Conservation (phyloP, 2,797 vertebrate species). For the Galaxias olidus region DNA sequence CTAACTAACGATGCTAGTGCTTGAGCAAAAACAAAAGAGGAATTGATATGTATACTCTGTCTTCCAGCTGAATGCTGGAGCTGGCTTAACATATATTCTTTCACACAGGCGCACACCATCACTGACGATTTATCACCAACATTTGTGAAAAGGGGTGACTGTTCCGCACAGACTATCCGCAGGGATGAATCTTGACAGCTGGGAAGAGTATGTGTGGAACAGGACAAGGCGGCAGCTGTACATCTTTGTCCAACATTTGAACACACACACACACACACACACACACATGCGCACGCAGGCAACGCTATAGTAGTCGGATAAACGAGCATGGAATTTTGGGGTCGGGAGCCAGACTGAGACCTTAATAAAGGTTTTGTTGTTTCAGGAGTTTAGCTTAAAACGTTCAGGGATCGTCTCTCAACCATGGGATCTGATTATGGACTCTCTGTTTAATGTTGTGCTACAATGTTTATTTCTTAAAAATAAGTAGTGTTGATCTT, state of each 20-base stretch:
- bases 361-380: constrained; percentile 75
- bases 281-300: constrained; percentile 28
- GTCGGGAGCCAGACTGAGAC: constrained; percentile 58
- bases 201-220: constrained; percentile 26
- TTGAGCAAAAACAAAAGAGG: too few relatives aligned
- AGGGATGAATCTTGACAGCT: not conserved
- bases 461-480: too few relatives aligned
- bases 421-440: constrained; percentile 3
- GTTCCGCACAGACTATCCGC: not conserved
- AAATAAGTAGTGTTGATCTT: too few relatives aligned
- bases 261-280: constrained; percentile 22
- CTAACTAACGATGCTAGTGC: too few relatives aligned
- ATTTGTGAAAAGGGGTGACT: constrained; percentile 61
- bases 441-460: too few relatives aligned
- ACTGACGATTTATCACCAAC: constrained; percentile 73
- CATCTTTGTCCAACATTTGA: constrained; percentile 61
- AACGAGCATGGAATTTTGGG: constrained; percentile 68
- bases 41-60: not conserved
- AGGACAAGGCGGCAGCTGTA: constrained; percentile 74
- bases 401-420: constrained; percentile 61
- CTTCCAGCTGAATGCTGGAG: not conserved
- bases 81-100: constrained; percentile 45
- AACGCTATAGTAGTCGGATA: constrained; percentile 41
- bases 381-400: constrained; percentile 67
- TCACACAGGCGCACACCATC: constrained; percentile 23